phyloP scores from a whole-genome alignment of 1,140 invertebrate genomes.

The Bicyclus anynana region DNA sequence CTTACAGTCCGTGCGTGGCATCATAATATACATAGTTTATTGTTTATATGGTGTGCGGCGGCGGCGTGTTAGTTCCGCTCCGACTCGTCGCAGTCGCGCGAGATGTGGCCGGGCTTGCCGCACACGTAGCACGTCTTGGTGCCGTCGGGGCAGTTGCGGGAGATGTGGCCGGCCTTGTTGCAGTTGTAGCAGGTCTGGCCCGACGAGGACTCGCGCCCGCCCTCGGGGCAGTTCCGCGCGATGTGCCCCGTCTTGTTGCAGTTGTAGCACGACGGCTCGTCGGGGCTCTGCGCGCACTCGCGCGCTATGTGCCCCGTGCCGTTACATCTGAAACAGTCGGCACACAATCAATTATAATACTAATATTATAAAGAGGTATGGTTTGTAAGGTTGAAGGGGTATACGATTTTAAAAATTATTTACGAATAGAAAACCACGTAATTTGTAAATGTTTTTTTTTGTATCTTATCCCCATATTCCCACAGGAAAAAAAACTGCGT shows the following conservation, averaged over 20 bases:
- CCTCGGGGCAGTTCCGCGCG: conserved; percentile 89
- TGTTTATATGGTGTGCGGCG: conserved; percentile 44
- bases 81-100: conserved; percentile 91
- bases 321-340: conserved; percentile 87
- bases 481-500: too few relatives aligned
- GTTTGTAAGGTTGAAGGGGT: too few relatives aligned
- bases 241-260: conserved; percentile 94
- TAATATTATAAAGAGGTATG: too few relatives aligned
- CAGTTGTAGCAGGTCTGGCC: conserved; percentile 91
- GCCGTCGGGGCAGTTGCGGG: conserved; percentile 91
- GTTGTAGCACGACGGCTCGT: conserved; percentile 90
- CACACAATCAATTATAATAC: too few relatives aligned
- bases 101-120: conserved; percentile 92
- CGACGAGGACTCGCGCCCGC: conserved; percentile 76
- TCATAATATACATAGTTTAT: conserved; percentile 68
- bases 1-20: conserved; percentile 73
- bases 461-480: too few relatives aligned
- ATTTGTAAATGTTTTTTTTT: too few relatives aligned
- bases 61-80: conserved; percentile 80
- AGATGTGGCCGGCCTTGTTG: conserved; percentile 92
- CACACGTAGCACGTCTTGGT: conserved; percentile 93
- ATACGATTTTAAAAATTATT: too few relatives aligned
- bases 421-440: too few relatives aligned
- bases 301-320: conserved; percentile 93
- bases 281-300: conserved; percentile 89